Evolutionary conservation across 2,797 vertebrate genomes (phyloP), one percentile per base, ranked within the genome.

Genomic region (Coracias cyanogaster): DNA sequence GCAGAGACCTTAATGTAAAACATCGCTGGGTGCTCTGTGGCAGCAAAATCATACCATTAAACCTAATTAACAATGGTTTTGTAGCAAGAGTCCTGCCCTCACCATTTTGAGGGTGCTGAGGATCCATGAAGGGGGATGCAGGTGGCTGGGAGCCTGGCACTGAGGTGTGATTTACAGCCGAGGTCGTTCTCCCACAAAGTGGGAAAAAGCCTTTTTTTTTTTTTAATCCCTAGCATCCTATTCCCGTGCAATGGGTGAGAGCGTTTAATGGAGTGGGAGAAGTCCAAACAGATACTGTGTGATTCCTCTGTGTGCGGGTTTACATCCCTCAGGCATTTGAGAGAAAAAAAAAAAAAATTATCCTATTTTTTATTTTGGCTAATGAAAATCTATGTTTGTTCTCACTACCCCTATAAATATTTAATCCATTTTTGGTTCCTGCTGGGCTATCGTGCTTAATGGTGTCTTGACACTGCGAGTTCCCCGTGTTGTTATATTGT

Each of bases 1-100:
- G 0, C 70, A 80, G 82, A n/a, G 58, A 19, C 35, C 57, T 61
- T 81, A 65, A 45, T 7, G 1, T 60, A 22, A 31, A 93, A 13
- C 54, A 43, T 69, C 3, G 0, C 77, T 5, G 3, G 92, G 24
- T 0, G 0, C 61, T 81, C 77, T 0, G 2, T 0, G 0, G 79
- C 89, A 85, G 87, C 45, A 89, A 48, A 76, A 71, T 77, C 60
- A 5, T 49, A 2, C 39, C 35, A 84, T 51, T 62, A 71, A 66
- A 33, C 49, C 28, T 55, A n/a, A 84, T 82, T n/a, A 86, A 29
- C 26, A 45, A 21, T 18, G 66, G 21, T 2, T 93, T 79, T 69
- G 49, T 17, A 88, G 51, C 31, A 45, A 15, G 65, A 81, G 64
- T 55, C 26, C 33, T 87, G 39, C 55, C 41, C 37, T 76, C 25